Conservation (phyloP, 2,113 vertebrate species). For the Mesembrinibis cayennensis region DNA sequence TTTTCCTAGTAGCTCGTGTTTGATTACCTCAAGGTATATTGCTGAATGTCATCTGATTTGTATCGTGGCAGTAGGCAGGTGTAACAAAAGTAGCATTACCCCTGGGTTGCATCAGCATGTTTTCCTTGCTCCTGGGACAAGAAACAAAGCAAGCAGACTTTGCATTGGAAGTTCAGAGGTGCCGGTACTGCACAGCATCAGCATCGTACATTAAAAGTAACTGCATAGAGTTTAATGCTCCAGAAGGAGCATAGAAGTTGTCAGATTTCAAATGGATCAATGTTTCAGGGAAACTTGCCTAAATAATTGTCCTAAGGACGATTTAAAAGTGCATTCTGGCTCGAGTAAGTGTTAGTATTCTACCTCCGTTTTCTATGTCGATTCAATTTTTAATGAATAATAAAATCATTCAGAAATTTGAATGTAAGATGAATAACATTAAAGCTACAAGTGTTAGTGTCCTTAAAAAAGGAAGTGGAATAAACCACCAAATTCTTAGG, state of each 20-base stretch:
- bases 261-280: not conserved
- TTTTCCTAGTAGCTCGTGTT: not conserved
- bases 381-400: not conserved
- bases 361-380: not conserved
- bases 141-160: not conserved
- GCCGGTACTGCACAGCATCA: not conserved
- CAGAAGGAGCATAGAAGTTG: not conserved
- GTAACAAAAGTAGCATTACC: not conserved
- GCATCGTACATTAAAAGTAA: not conserved
- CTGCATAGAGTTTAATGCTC: not conserved
- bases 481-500: not conserved
- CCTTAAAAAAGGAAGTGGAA: not conserved
- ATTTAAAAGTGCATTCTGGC: not conserved
- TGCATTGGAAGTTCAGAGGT: not conserved
- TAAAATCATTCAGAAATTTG: not conserved
- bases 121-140: not conserved
- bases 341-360: not conserved
- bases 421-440: not conserved
- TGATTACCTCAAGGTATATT: not conserved
- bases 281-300: not conserved
- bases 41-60: not conserved
- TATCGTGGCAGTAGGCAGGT: not conserved
- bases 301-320: not conserved
- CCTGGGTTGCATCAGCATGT: conserved; percentile 10
- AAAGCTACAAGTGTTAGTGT: not conserved